Conservation (phyloP, 2,888 invertebrate species). For the Tillus elongatus region DNA sequence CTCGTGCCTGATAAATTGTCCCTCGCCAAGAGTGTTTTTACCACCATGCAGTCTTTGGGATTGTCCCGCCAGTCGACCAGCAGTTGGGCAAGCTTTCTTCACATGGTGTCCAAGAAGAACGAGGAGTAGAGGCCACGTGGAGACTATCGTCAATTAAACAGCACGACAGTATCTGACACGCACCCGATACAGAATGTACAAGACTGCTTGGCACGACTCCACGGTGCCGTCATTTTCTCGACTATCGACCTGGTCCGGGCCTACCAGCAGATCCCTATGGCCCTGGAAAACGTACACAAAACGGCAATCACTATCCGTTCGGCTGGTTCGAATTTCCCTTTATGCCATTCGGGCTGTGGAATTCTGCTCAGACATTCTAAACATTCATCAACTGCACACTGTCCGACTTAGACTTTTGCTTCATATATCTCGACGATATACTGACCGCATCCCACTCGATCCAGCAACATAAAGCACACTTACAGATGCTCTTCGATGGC, state of each 20-base stretch:
- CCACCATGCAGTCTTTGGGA: background rate
- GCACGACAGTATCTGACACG: conserved; percentile 29
- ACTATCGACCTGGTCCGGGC: conserved; percentile 24
- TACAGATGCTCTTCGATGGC: background rate
- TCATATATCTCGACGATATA: conserved; percentile 1
- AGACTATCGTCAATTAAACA: conserved; percentile 29
- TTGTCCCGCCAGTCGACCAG: background rate
- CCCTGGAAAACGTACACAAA: conserved; percentile 2
- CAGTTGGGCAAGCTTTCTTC: conserved; percentile 13
- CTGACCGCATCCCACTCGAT: background rate
- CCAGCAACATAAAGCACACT: background rate
- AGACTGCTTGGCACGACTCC: background rate
- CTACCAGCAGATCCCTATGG: conserved; percentile 6
- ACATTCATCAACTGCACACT: background rate
- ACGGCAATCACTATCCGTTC: conserved; percentile 7
- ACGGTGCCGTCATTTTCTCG: conserved; percentile 15
- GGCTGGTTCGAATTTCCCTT: conserved; percentile 9
- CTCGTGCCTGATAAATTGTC: too few species aligned
- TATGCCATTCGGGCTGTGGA: conserved; percentile 9
- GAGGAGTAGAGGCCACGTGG: conserved; percentile 33
- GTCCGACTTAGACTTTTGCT: background rate
- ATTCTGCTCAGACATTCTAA: conserved; percentile 9
- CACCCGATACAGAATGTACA: conserved; percentile 25
- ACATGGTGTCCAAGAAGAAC: conserved; percentile 24
- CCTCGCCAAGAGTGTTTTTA: conserved; percentile 5